phyloP scores from a whole-genome alignment of 2,888 invertebrate species.

The Pyrrhosoma nymphula region DNA sequence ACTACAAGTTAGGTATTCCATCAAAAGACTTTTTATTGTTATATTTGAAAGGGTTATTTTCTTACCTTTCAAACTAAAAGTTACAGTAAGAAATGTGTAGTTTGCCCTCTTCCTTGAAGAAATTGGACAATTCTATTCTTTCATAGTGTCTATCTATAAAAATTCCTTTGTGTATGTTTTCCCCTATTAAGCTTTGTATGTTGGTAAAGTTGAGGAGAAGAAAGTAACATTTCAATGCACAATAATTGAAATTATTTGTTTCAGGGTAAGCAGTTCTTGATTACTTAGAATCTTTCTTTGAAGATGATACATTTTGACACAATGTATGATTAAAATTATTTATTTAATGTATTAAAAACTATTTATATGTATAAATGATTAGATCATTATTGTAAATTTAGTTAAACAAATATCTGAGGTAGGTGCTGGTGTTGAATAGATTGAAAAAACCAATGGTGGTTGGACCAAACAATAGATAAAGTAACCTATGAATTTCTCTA shows the following conservation, averaged over 20 bases:
- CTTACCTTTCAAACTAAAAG: conserved; percentile 65
- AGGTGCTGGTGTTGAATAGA: conserved; percentile 65
- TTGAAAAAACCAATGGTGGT: neutral
- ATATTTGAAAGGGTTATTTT: conserved; percentile 65
- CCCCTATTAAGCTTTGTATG: conserved; percentile 55
- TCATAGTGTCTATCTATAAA: conserved; percentile 51
- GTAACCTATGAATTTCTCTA: neutral
- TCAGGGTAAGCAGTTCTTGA: conserved; percentile 45
- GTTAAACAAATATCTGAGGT: conserved; percentile 44
- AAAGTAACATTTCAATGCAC: conserved; percentile 60
- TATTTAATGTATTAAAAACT: conserved; percentile 61
- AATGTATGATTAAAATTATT: conserved; percentile 14
- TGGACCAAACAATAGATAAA: neutral
- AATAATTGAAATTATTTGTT: conserved; percentile 48
- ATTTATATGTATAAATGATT: conserved; percentile 51
- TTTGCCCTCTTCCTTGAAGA: conserved; percentile 16
- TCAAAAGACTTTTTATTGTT: conserved; percentile 58
- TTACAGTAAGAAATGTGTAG: conserved; percentile 61
- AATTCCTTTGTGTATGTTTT: conserved; percentile 59
- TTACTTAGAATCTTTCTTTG: conserved; percentile 27
- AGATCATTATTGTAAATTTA: conserved; percentile 14
- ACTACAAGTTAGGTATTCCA: conserved; percentile 38
- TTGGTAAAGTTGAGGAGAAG: conserved; percentile 37
- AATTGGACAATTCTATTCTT: conserved; percentile 39
- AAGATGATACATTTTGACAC: conserved; percentile 36